Conservation (phyloP, 2,113 vertebrate genomes). For the Strix uralensis region DNA sequence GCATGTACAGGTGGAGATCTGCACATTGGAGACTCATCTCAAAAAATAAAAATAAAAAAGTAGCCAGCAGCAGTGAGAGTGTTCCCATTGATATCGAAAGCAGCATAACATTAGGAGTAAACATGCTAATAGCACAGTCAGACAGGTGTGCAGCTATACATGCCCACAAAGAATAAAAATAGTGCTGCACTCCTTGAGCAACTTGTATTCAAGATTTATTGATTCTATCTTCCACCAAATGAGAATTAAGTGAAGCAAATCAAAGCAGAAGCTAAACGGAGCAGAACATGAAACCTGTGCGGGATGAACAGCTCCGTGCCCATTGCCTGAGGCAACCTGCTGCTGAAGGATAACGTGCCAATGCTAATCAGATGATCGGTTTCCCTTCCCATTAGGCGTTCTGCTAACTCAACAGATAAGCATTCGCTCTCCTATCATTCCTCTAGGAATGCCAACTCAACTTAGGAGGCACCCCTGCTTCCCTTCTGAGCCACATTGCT, state of each 20-base stretch:
- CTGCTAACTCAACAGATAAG: conserved; percentile 10
- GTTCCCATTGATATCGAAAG: not conserved
- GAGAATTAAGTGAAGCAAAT: conserved; percentile 44
- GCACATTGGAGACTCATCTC: not conserved
- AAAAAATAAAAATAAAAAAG: not conserved
- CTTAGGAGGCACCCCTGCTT: not conserved
- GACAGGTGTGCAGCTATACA: not conserved
- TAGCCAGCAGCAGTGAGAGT: not conserved
- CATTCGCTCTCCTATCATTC: not conserved
- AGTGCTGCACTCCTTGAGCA: not conserved
- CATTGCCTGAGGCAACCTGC: not conserved
- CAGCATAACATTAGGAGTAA: not conserved
- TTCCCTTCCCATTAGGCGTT: conserved; percentile 15
- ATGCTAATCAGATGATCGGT: conserved; percentile 31
- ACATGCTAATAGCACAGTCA: not conserved
- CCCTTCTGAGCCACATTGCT: not conserved
- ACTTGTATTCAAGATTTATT: conserved; percentile 25
- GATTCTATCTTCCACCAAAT: conserved; percentile 17
- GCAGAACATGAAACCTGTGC: not conserved
- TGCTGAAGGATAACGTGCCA: conserved; percentile 16
- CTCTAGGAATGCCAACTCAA: not conserved
- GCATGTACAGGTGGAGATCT: not conserved
- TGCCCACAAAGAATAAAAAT: not conserved
- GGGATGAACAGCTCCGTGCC: not conserved
- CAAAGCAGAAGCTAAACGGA: conserved; percentile 32